These are phyloP conservation scores for Subanguina moxae DNA, from an alignment of 1,140 invertebrate species.

Conservation along the genomic window DNA sequence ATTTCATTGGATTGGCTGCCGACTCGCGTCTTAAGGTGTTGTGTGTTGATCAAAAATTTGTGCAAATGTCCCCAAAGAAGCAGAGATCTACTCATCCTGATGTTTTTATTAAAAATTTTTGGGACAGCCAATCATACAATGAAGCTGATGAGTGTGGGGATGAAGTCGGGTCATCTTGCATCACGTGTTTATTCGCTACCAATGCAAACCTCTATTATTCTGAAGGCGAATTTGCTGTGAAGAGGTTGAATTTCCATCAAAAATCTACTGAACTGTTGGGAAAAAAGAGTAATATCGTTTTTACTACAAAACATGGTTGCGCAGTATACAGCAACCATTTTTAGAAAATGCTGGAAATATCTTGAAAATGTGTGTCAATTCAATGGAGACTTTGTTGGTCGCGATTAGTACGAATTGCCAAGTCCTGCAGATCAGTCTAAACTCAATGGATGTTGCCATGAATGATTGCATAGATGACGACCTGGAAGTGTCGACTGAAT, in stretches of 20 bases:
- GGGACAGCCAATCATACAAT: neutral
- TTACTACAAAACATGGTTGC: neutral
- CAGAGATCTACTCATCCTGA: neutral
- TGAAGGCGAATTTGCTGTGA: neutral
- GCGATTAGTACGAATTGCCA: constrained; percentile 1
- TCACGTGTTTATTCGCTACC: neutral
- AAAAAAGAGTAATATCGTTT: neutral
- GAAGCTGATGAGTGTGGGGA: neutral
- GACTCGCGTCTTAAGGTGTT: neutral
- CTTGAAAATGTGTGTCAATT: neutral
- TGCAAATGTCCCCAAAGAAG: too few relatives aligned
- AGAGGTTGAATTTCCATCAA: neutral
- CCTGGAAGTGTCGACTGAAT: neutral
- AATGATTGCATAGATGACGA: neutral
- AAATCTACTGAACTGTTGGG: neutral
- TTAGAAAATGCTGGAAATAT: constrained; percentile 8
- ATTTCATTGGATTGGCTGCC: constrained; percentile 15
- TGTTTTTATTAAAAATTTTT: neutral
- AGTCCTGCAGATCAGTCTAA: neutral
- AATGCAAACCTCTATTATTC: neutral
- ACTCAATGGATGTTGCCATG: neutral
- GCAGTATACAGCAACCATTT: neutral
- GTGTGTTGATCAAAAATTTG: too few relatives aligned
- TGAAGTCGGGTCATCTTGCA: neutral
- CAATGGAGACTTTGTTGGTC: neutral